Conservation (phyloP, 2,113 vertebrate species). For the Clupea harengus region DNA sequence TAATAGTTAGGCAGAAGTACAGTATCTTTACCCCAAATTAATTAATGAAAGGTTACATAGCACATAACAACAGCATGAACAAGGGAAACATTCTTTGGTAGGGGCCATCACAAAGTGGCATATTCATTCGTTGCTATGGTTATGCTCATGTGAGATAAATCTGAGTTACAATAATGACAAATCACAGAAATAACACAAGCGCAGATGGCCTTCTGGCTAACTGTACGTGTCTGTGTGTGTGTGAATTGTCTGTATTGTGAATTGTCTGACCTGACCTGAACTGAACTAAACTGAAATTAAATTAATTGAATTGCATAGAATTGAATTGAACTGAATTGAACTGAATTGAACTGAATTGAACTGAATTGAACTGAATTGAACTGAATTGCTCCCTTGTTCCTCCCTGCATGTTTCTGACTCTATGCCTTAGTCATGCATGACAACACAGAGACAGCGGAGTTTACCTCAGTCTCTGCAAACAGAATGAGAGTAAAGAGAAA, state of each 20-base stretch:
- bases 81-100: not conserved
- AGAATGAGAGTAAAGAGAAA: not conserved
- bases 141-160: slow-evolving; percentile 30
- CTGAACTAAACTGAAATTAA: not conserved
- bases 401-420: not conserved
- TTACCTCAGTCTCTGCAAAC: not conserved
- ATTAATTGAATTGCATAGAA: not conserved
- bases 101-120: not conserved
- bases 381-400: not conserved
- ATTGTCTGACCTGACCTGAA: not conserved
- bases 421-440: not conserved
- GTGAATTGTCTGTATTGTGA: not conserved
- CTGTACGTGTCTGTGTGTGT: not conserved
- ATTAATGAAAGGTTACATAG: not conserved
- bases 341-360: not conserved
- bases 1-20: too few relatives aligned
- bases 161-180: slow-evolving; percentile 22
- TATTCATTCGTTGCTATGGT: slow-evolving; percentile 36
- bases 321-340: not conserved
- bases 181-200: slow-evolving; percentile 19
- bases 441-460: not conserved
- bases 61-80: not conserved
- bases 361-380: not conserved
- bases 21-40: not conserved
- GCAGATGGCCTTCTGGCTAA: slow-evolving; percentile 33